phyloP scores from a whole-genome alignment of 2,888 invertebrate species.

The Reticulitermes lucifugus region DNA sequence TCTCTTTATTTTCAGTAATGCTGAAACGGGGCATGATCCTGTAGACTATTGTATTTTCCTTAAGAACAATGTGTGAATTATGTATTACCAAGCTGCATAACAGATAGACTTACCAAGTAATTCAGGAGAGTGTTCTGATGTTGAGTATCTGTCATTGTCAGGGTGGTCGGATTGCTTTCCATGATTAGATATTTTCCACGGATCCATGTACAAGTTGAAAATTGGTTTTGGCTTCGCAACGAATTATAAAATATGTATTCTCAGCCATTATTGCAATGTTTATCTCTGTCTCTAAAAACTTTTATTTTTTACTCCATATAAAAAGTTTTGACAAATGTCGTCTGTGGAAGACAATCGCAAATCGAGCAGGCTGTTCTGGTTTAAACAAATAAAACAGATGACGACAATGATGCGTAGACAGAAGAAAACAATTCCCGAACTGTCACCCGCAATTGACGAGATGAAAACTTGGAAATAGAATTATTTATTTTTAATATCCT shows the following conservation, averaged over 20 bases:
- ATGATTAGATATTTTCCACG: background rate
- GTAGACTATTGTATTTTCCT: too few relatives aligned
- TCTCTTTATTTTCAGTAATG: too few relatives aligned
- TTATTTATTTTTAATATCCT: background rate
- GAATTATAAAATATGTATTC: constrained; percentile 28
- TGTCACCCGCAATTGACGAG: constrained; percentile 38
- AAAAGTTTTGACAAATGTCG: constrained; percentile 26
- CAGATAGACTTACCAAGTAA: constrained; percentile 4
- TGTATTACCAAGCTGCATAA: background rate
- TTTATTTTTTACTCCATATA: background rate
- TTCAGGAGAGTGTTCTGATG: background rate
- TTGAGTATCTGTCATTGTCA: background rate
- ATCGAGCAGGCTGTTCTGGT: constrained; percentile 8
- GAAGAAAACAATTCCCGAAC: constrained; percentile 36
- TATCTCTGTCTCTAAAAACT: constrained; percentile 2
- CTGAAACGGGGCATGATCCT: too few relatives aligned
- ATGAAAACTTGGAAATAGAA: constrained; percentile 27
- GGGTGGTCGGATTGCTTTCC: background rate
- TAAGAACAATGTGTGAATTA: background rate
- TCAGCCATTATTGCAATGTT: constrained; percentile 16
- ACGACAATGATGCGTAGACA: constrained; percentile 3
- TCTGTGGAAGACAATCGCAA: constrained; percentile 40
- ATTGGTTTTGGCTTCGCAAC: constrained; percentile 4
- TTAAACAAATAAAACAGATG: constrained; percentile 1
- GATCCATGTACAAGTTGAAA: background rate